Evolutionary conservation across 1,140 invertebrate genomes (phyloP).

Genomic region (Ceratoteleas bidentatus): DNA sequence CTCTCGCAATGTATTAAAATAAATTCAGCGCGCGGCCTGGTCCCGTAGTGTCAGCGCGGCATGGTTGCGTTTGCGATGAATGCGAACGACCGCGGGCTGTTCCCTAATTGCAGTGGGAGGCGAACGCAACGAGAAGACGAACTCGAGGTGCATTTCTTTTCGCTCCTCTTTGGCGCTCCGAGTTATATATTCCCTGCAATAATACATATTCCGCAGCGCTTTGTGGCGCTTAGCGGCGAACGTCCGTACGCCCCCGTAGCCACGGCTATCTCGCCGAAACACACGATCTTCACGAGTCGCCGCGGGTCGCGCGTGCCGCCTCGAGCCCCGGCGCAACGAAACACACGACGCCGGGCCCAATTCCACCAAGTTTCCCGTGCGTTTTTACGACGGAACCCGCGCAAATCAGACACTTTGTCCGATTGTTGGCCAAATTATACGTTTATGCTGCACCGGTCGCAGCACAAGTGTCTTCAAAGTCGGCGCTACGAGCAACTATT

Average conservation of each 20-base stretch:
- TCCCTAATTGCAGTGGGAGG: slow-evolving; percentile 77
- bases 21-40: slow-evolving; percentile 41
- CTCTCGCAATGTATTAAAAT: slow-evolving; percentile 45
- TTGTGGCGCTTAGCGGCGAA: slow-evolving; percentile 61
- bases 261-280: slow-evolving; percentile 45
- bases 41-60: slow-evolving; percentile 66
- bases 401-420: slow-evolving; percentile 32
- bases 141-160: slow-evolving; percentile 59
- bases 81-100: slow-evolving; percentile 73
- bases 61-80: slow-evolving; percentile 72
- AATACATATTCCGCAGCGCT: slow-evolving; percentile 63
- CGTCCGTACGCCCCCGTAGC: slow-evolving; percentile 72
- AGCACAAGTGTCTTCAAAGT: slow-evolving; percentile 10
- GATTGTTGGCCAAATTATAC: slow-evolving; percentile 48
- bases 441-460: slow-evolving; percentile 19
- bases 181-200: slow-evolving; percentile 58
- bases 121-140: slow-evolving; percentile 42
- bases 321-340: slow-evolving; percentile 9
- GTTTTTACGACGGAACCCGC: slow-evolving; percentile 45
- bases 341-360: slow-evolving; percentile 28
- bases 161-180: slow-evolving; percentile 67
- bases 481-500: slow-evolving; percentile 5
- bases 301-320: slow-evolving; percentile 28
- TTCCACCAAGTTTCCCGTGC: slow-evolving; percentile 43
- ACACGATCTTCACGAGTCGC: slow-evolving; percentile 57